phyloP scores from a whole-genome alignment of 2,113 vertebrate species.

The Grammomys surdaster region DNA sequence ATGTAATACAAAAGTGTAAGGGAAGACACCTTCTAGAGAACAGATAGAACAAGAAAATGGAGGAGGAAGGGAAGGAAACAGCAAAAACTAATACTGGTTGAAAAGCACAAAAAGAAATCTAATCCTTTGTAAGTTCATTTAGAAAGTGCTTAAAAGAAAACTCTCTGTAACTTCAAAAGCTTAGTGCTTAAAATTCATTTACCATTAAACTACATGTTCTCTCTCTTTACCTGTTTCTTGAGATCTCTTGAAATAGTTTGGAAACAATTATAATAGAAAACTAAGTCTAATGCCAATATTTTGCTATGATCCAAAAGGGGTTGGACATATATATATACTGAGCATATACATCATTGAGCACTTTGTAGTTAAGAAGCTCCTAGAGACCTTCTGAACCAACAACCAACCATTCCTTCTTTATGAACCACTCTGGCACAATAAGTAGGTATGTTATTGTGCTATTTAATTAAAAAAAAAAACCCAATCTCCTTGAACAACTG shows the following conservation, averaged over 20 bases:
- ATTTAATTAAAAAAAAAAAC: constrained; percentile 33
- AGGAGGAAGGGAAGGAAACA: neutral
- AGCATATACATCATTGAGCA: neutral
- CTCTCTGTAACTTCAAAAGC: constrained; percentile 44
- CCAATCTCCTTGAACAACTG: neutral
- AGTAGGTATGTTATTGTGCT: neutral
- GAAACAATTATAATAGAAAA: constrained; percentile 29
- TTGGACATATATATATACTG: neutral
- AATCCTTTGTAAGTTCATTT: neutral
- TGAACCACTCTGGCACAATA: neutral
- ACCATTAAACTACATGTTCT: constrained; percentile 11
- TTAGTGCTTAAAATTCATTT: constrained; percentile 20
- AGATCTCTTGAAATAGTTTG: neutral
- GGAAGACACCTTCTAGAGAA: neutral
- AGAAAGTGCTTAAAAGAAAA: neutral
- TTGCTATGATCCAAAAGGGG: neutral
- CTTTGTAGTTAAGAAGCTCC: neutral
- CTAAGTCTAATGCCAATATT: constrained; percentile 24
- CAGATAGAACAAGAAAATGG: neutral
- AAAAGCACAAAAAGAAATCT: neutral
- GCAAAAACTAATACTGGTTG: neutral
- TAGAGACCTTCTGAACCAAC: constrained; percentile 13
- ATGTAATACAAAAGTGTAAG: neutral
- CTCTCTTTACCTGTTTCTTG: neutral
- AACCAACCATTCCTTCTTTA: constrained; percentile 7